These are phyloP conservation scores for Sebastes diploproa DNA, from an alignment of 2,797 vertebrate species.

Conservation along the genomic window DNA sequence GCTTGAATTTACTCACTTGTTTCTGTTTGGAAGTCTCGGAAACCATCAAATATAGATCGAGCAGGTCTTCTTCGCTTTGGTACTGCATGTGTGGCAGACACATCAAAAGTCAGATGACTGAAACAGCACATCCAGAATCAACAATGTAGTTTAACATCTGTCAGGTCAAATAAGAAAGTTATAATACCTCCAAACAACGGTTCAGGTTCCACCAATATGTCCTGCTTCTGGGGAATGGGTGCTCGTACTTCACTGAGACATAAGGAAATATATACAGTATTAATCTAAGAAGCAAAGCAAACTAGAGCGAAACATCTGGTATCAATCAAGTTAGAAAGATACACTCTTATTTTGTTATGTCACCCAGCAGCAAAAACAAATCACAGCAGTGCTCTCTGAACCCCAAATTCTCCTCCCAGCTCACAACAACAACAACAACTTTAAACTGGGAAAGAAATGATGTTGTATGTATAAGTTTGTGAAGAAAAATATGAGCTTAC, in stretches of 20 bases:
- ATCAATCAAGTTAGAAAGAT: not conserved
- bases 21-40: constrained; percentile 99
- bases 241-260: constrained; percentile 93
- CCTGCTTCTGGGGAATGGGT: constrained; percentile 98
- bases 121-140: not conserved
- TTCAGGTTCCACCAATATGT: constrained; percentile 98
- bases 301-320: not conserved
- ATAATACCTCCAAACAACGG: constrained; percentile 92
- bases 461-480: not conserved
- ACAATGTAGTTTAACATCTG: not conserved
- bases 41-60: constrained; percentile 98
- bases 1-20: constrained; percentile 85
- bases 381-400: not conserved
- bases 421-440: not conserved
- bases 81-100: constrained; percentile 76
- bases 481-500: constrained; percentile 61
- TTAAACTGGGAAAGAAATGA: not conserved
- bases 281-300: not conserved
- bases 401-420: not conserved
- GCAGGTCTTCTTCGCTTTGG: constrained; percentile 97
- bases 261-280: constrained; percentile 1
- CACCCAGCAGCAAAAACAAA: not conserved
- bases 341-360: not conserved
- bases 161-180: not conserved
- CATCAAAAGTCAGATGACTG: not conserved